phyloP scores from a whole-genome alignment of 2,113 vertebrate species.

The Desmodus rotundus region DNA sequence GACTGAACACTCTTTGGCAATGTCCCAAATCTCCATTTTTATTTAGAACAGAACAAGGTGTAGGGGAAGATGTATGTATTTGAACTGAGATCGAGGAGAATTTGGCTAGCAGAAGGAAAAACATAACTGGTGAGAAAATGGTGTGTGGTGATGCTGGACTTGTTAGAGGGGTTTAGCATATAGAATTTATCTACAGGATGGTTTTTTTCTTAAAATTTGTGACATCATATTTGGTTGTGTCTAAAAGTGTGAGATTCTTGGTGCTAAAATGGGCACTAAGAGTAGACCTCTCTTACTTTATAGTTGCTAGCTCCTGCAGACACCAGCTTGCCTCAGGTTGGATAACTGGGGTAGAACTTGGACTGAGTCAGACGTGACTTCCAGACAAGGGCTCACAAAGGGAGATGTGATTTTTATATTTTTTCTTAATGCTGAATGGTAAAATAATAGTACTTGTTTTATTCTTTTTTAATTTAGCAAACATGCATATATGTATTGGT shows the following conservation, averaged over 20 bases:
- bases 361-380: not conserved
- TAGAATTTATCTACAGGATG: not conserved
- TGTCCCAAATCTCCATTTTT: not conserved
- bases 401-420: not conserved
- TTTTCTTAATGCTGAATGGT: not conserved
- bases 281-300: not conserved
- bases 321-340: not conserved
- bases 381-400: not conserved
- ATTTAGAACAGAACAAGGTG: not conserved
- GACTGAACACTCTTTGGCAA: not conserved
- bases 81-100: not conserved
- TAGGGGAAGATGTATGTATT: not conserved
- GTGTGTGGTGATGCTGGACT: not conserved
- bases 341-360: not conserved
- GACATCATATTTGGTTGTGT: not conserved
- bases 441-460: not conserved
- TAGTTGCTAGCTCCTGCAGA: not conserved
- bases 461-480: constrained; percentile 8
- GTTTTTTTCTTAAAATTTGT: constrained; percentile 18
- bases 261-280: not conserved
- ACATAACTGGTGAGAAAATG: not conserved
- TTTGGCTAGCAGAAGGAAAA: not conserved
- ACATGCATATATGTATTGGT: not conserved
- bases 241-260: not conserved
- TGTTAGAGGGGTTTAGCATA: not conserved